Conservation (phyloP, 2,113 vertebrate species). For the Circaetus cinerascens region DNA sequence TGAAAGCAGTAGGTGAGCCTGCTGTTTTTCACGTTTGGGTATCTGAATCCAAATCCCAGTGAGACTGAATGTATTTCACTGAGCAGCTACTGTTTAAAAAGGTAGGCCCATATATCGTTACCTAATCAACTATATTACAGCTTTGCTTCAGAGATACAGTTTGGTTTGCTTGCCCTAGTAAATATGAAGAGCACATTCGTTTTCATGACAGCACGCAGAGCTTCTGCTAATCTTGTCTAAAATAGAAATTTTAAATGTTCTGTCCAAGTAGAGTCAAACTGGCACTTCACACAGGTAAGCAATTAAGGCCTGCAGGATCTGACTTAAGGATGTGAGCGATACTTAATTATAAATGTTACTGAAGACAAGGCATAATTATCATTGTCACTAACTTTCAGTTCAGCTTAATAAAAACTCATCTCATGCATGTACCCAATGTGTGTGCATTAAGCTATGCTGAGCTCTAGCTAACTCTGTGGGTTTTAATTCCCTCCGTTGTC, state of each 20-base stretch:
- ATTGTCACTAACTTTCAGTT: not conserved
- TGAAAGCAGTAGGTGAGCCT: not conserved
- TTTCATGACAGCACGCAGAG: not conserved
- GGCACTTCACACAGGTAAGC: not conserved
- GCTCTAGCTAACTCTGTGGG: not conserved
- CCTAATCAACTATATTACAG: not conserved
- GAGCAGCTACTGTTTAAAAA: not conserved
- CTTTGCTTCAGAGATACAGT: not conserved
- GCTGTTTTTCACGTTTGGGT: not conserved
- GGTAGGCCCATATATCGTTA: not conserved
- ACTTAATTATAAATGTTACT: not conserved
- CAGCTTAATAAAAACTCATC: not conserved
- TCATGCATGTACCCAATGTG: rapidly evolving
- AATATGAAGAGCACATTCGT: not conserved
- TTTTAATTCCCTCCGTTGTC: not conserved
- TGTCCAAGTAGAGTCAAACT: not conserved
- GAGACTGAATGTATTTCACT: not conserved
- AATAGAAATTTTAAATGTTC: not conserved
- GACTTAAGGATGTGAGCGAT: not conserved
- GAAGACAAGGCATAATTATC: conserved; percentile 4
- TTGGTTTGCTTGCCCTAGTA: not conserved
- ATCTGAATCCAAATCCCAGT: not conserved
- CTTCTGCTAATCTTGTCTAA: not conserved
- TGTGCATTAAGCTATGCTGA: not conserved
- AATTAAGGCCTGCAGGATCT: not conserved